Evolutionary conservation across 2,888 invertebrate genomes (phyloP), one percentile per base, ranked within the genome.

Genomic region (Dynastes maya): DNA sequence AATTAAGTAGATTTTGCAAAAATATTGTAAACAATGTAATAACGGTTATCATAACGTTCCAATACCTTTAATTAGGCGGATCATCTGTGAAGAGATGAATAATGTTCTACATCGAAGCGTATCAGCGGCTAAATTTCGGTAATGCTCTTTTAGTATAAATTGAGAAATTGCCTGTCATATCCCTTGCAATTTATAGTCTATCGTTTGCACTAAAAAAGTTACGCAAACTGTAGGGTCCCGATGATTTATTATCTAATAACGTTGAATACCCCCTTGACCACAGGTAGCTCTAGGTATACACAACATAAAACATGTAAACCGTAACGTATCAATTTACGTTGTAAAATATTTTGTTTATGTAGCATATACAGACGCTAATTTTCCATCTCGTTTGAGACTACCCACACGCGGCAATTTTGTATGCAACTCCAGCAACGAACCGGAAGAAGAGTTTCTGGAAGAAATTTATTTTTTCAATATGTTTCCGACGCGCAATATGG

Each of bases 201-300:
- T 45, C 61, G 61, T 37, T 61, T 63, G 16, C 45, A 40, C 72
- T 58, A 72, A 74, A 74, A 71, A 74, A 74, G 58, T 61, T 27
- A 13, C 45, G 40, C 32, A 45, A 61, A 49, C 72, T 29, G 40
- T 74, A 74, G 63, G 40, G 29, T 74, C 58, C 27, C 72, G 61
- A 27, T 74, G 72, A 74, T 74, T 74, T 74, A 74, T 74, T 74
- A 74, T 74, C 72, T 74, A 74, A 74, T 74, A 74, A 74, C 72
- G 40, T 61, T 61, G 29, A 61, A 61, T 61, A 45, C 22, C 13
- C 40, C 29, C 2, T 45, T 74, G 61, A 45, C 72, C 72, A 49
- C 72, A 74, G 72, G 72, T 74, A 74, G 22, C 2, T 6, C 11
- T 22, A 16, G 40, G 51, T 45, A 37, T 37, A 1, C 32, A 37